Base-by-base conservation (phyloP, 2,113 vertebrate genomes). In the Datnioides undecimradiatus region DNA sequence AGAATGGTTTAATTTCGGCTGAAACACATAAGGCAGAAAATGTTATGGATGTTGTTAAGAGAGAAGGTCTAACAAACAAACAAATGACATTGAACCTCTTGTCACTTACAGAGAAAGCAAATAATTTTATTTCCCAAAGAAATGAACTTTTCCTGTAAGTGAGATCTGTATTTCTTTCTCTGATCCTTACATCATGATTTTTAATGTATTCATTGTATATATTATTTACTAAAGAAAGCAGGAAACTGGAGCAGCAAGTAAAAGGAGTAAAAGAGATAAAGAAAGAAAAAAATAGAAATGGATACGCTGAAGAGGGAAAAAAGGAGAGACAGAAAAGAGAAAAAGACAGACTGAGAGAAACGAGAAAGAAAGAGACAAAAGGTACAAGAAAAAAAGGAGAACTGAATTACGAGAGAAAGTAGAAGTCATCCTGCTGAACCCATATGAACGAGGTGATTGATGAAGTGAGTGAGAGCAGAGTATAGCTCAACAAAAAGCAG, bases 371-470 rank as follows among this genome's bases (percentile, higher is more conserved):
- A 10, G 16, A 55, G 29, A 34, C 21, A 13, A 38, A 17, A 16
- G 34, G 21, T 21, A 13, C 38, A 23, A 19, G 5, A 17, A n/a
- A n/a, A 36, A 0, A 51, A 40, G 23, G 41, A 55, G 23, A 34
- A 34, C 6, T 33, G 17, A 38, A 70, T 55, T 29, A 31, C 41
- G 49, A 52, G 29, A 51, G 4, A 68, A 40, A 21, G 19, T 29
- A 19, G 34, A 43, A 48, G 21, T 70, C 25, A 55, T 12, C 8
- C 36, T 41, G 65, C 69, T 67, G 52, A 66, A 46, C 62, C 79
- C n/a, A 9, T 67, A 69, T 27, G 48, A 81, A 29, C 11, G 33
- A 27, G 51, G 54, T 82, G 80, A 91, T 86, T 49, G 79, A 86
- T 86, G 83, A 59, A 81, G 67, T 59, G 80, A 54, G 36, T 10